phyloP scores from a whole-genome alignment of 2,113 vertebrate genomes.

The Myxocyprinus asiaticus region DNA sequence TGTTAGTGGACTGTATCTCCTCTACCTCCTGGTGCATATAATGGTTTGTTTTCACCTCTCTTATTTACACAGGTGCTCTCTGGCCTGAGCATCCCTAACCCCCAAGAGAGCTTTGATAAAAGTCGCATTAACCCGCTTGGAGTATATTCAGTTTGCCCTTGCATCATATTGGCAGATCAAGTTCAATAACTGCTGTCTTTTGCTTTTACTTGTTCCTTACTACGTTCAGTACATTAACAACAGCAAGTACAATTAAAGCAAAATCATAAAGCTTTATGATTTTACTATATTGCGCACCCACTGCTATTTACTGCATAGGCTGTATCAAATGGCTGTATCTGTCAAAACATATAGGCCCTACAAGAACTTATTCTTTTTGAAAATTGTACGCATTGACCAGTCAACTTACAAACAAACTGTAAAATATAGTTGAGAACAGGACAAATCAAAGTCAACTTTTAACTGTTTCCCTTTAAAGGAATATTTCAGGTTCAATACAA shows the following conservation, averaged over 20 bases:
- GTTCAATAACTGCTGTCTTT: too few species aligned
- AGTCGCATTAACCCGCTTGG: conserved; percentile 28
- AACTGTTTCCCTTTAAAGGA: too few species aligned
- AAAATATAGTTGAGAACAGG: background rate
- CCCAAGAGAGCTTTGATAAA: conserved; percentile 46
- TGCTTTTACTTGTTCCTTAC: background rate
- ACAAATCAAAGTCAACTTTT: background rate
- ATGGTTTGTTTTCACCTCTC: conserved; percentile 66
- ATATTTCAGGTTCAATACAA: too few species aligned
- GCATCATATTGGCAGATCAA: background rate
- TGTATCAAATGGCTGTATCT: conserved; percentile 38
- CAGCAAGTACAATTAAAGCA: background rate
- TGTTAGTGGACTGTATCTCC: background rate
- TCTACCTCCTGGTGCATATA: background rate
- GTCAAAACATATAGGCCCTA: conserved; percentile 29
- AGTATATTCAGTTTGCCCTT: conserved; percentile 3
- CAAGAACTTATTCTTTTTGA: conserved; percentile 10
- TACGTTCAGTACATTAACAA: background rate
- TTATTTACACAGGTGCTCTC: conserved; percentile 77
- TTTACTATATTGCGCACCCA: background rate
- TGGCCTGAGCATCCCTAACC: conserved; percentile 59
- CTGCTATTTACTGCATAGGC: conserved; percentile 4
- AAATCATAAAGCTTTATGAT: conserved; percentile 1
- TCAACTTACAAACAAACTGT: background rate
- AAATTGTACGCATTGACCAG: background rate